Evolutionary conservation across 2,888 invertebrate genomes (phyloP).

Genomic region (Acleris sparsana): DNA sequence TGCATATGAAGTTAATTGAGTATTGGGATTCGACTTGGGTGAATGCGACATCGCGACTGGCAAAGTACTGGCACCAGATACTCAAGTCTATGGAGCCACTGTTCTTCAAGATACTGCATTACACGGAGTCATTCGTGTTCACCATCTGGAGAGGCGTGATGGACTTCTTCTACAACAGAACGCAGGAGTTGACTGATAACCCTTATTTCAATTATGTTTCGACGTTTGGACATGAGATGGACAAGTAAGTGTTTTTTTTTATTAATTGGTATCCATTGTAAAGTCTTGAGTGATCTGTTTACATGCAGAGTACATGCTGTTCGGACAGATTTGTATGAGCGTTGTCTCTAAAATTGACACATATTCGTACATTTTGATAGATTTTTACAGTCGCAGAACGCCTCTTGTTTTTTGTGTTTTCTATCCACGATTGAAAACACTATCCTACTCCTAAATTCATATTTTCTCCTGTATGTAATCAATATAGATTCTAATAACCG

Average conservation of each 20-base stretch:
- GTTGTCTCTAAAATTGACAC: no score
- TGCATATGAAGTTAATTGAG: slow-evolving; percentile 85
- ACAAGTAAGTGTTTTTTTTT: slow-evolving; percentile 64
- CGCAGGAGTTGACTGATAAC: slow-evolving; percentile 90
- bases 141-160: slow-evolving; percentile 88
- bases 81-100: slow-evolving; percentile 90
- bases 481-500: no score
- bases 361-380: no score
- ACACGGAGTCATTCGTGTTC: slow-evolving; percentile 89
- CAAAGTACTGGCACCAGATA: slow-evolving; percentile 88
- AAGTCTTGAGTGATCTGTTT: no score
- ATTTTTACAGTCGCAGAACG: no score
- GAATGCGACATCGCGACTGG: slow-evolving; percentile 85
- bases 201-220: slow-evolving; percentile 92
- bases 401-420: no score
- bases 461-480: no score
- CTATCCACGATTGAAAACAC: no score
- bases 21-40: slow-evolving; percentile 91
- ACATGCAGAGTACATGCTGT: no score
- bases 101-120: slow-evolving; percentile 89
- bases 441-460: no score
- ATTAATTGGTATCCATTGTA: background rate
- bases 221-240: slow-evolving; percentile 91
- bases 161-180: slow-evolving; percentile 92
- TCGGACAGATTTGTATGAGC: no score